Base-by-base conservation (phyloP, 2,888 invertebrate species). In the Tridacna gigas region DNA sequence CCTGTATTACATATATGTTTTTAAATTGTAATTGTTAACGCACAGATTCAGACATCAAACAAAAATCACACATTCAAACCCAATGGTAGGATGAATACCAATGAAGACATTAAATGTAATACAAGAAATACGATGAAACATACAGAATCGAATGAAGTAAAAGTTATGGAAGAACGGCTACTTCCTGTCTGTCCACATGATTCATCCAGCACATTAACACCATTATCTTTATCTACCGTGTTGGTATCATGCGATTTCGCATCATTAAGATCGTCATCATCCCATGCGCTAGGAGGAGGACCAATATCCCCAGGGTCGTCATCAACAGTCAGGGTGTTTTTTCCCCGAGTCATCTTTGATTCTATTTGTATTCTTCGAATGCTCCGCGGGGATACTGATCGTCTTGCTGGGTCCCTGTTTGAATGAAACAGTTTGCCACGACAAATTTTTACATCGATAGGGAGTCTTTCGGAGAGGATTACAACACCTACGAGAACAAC, bases 41-140 rank as follows among this genome's bases (percentile, higher is more conserved):
- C 18, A 20, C 56, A 56, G 9, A 5, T 56, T 56, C 56, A 56
- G n/a, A 56, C 56, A 56, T n/a, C n/a, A 9, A 56, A 56, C 56
- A 63, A 28, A 12, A 28, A 45, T 63, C 65, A 71, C 9, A 48
- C 18, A 56, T 79, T 74, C 15, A 80, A 48, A 15, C 51, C 75
- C 7, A 82, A 67, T 20, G 77, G 61, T 26, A 74, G 25, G 37
- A 82, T 66, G 73, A 82, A 82, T 0, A 77, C 63, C 13, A 61
- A 56, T 2, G 82, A 48, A 25, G 74, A 65, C 11, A 65, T 66
- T 26, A 82, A 3, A 74, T 82, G 77, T 20, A 82, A 56, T 7
- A 37, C 18, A 9, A 67, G n/a, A 37, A 77, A 74, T 15, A 82
- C 48, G 28, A 74, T 12, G 60, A 80, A 75, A 75, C 75, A 63